A percentile compares a stretch with the other conserved stretches of the same genome.
These are phyloP conservation scores for Cichlasoma orientale DNA, from an alignment of 2,797 vertebrate genomes.

Conservation along the genomic window DNA sequence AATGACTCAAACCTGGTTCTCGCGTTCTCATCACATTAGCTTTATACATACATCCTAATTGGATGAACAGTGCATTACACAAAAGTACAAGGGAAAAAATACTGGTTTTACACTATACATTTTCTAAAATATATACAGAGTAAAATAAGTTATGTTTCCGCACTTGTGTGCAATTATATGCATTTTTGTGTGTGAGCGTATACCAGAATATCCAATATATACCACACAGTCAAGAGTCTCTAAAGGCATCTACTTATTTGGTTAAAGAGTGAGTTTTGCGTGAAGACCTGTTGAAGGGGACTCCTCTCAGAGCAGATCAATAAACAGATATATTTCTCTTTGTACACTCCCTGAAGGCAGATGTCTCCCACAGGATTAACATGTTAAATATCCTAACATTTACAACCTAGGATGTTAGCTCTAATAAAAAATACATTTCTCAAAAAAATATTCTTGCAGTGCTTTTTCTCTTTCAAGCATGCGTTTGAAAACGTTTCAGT, in stretches of 20 bases:
- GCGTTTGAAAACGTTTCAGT: conserved; percentile 82
- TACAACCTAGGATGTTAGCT: conserved; percentile 97
- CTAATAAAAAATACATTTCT: conserved; percentile 99
- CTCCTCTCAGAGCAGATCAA: conserved; percentile 80
- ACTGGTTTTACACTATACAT: conserved; percentile 98
- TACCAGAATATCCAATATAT: conserved; percentile 77
- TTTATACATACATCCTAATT: conserved; percentile 85
- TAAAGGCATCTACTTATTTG: conserved; percentile 99
- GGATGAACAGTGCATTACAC: conserved; percentile 96
- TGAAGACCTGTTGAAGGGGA: conserved; percentile 91
- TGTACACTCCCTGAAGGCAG: conserved; percentile 88
- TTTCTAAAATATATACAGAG: conserved; percentile 99
- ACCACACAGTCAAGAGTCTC: conserved; percentile 87
- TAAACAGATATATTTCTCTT: conserved; percentile 96
- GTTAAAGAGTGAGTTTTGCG: conserved; percentile 93
- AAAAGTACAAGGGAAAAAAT: conserved; percentile 94
- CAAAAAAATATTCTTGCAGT: conserved; percentile 98
- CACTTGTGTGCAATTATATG: conserved; percentile 83
- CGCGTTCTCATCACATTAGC: conserved; percentile 79
- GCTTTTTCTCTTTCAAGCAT: conserved; percentile 91
- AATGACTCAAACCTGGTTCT: conserved; percentile 63
- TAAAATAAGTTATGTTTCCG: conserved; percentile 99
- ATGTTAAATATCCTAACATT: conserved; percentile 98
- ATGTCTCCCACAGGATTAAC: conserved; percentile 83
- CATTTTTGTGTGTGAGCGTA: conserved; percentile 69